Conservation (phyloP, 2,797 vertebrate genomes). For the Diglossa cyanea region DNA sequence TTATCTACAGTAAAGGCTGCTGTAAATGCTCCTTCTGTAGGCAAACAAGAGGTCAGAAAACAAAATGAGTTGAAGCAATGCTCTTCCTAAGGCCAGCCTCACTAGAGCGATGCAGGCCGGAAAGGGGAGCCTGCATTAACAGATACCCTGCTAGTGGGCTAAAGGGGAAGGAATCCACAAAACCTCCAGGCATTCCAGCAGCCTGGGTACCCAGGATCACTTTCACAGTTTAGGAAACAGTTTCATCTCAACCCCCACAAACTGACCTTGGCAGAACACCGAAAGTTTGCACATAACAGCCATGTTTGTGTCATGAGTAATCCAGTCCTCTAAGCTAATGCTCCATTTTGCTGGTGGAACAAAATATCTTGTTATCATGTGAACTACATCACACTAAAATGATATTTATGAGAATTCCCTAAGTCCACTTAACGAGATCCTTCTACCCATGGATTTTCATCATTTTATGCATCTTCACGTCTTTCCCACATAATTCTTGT, state of each 20-base stretch:
- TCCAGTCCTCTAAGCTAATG: background rate
- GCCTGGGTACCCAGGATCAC: background rate
- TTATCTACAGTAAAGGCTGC: background rate
- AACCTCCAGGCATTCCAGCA: conserved; percentile 35
- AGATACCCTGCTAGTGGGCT: background rate
- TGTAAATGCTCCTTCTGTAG: background rate
- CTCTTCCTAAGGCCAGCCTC: background rate
- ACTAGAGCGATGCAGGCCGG: background rate
- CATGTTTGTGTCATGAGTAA: conserved; percentile 44
- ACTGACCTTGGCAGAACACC: conserved; percentile 21
- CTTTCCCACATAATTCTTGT: background rate
- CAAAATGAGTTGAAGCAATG: background rate
- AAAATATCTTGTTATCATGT: background rate
- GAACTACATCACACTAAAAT: background rate
- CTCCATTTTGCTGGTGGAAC: background rate
- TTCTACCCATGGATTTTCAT: background rate
- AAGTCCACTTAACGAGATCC: background rate
- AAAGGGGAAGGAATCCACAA: conserved; percentile 28
- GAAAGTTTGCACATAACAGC: conserved; percentile 27
- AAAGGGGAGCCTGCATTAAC: background rate
- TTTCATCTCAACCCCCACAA: conserved; percentile 40
- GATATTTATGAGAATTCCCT: background rate
- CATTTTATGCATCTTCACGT: background rate
- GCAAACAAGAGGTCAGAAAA: background rate
- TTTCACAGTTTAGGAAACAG: conserved; percentile 47